Conservation (phyloP, 2,113 vertebrate genomes). For the Helogale parvula region DNA sequence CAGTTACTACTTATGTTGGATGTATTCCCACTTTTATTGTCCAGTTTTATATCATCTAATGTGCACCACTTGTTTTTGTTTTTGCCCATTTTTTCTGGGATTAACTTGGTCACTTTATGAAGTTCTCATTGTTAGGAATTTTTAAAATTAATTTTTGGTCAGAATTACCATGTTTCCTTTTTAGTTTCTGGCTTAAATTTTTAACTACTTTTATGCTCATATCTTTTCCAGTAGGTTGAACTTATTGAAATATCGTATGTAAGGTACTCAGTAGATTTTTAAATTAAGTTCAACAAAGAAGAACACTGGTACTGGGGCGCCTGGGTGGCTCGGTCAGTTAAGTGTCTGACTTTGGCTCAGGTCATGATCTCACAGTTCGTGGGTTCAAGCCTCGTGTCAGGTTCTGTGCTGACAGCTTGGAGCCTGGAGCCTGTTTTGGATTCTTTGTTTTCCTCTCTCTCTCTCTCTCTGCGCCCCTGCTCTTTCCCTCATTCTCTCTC, state of each 20-base stretch:
- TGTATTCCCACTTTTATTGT: background rate
- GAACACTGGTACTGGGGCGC: background rate
- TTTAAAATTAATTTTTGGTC: background rate
- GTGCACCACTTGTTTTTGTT: background rate
- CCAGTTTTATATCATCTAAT: background rate
- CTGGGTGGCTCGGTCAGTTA: too few species aligned
- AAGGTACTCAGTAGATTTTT: background rate
- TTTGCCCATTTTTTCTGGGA: background rate
- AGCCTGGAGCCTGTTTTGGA: too few species aligned
- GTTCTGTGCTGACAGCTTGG: too few species aligned
- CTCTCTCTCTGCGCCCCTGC: too few species aligned
- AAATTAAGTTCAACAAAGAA: background rate
- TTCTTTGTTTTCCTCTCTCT: too few species aligned
- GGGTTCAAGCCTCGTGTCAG: too few species aligned
- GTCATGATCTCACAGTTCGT: too few species aligned
- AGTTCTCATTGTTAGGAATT: background rate
- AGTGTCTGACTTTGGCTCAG: too few species aligned
- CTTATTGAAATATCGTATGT: background rate
- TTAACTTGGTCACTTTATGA: background rate
- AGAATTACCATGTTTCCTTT: background rate
- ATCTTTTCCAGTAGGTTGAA: background rate
- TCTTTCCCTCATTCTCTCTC: too few species aligned
- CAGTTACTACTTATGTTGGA: background rate
- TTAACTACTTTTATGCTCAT: background rate
- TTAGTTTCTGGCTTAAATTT: background rate